Base-by-base conservation (phyloP, 2,797 vertebrate species). In the Manis crassicaudata region DNA sequence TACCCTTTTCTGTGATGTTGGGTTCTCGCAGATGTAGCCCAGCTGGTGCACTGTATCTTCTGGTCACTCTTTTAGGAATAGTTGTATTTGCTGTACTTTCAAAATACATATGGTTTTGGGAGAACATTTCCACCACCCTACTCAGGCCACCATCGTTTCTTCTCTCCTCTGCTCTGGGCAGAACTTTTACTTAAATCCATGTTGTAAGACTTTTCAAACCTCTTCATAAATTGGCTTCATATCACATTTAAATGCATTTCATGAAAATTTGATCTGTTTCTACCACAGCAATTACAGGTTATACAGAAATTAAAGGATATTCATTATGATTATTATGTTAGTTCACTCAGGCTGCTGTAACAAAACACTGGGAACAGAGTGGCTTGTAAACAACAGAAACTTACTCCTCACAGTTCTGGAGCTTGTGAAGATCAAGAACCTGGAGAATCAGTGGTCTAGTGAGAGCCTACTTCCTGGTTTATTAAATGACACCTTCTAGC, bases 141-240 rank as follows among this genome's bases (percentile, higher is more conserved):
- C 46, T 46, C 46, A 11, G 2, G 46, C 46, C 46, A 11, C 46
- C 46, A 46, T 46, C 46, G 2, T 46, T 46, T 46, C 46, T 10
- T 46, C 46, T 46, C 46, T 46, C 46, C 46, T 46, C 46, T 90
- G 23, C 58, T 84, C n/a, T 50, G 37, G n/a, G 70, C 32, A 92
- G 54, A 91, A 88, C 43, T 92, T 35, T 79, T 80, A 80, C 70
- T 13, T 5, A 95, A 96, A 87, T 46, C 40, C 81, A 92, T 40
- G 17, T 93, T 40, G 27, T 86, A 94, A 90, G 68, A 58, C 11
- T 86, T 95, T 85, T n/a, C 50, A 75, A 94, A 58, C 3, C 6
- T 94, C 29, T 85, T 96, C 10, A 65, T 50, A 67, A 87, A 87
- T 72, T 90, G 18, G 23, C 62, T 85, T 95, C 56, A 68, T 92